These are phyloP conservation scores for Spilogale gracilis DNA, from an alignment of 2,113 vertebrate species.

Conservation along the genomic window DNA sequence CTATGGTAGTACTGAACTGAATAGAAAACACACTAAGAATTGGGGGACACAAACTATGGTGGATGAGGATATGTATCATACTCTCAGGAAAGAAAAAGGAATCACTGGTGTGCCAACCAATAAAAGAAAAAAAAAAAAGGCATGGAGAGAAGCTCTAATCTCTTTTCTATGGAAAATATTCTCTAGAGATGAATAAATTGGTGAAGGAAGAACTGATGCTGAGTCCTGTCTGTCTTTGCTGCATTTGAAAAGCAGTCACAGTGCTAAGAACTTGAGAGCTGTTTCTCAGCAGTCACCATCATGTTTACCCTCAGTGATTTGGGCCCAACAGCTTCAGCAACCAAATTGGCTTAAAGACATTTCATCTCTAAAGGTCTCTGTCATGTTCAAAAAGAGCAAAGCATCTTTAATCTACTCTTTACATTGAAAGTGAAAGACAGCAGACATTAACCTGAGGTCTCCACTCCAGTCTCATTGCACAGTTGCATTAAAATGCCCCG, in stretches of 20 bases:
- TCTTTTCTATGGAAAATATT: not conserved
- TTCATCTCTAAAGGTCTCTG: constrained; percentile 80
- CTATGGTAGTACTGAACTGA: constrained; percentile 57
- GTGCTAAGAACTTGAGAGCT: constrained; percentile 60
- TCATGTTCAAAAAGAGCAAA: constrained; percentile 79
- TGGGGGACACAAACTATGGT: not conserved
- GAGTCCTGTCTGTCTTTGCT: constrained; percentile 11
- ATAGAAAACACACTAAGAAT: constrained; percentile 74
- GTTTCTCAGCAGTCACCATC: not conserved
- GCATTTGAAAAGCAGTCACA: not conserved
- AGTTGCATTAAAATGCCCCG: constrained; percentile 26
- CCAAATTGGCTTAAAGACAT: constrained; percentile 76
- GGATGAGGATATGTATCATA: not conserved
- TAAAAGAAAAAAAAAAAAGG: not conserved
- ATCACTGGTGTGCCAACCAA: not conserved
- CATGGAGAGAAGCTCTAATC: not conserved
- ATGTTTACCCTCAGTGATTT: constrained; percentile 76
- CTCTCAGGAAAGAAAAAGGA: not conserved
- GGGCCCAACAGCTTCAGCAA: constrained; percentile 60
- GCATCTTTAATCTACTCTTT: constrained; percentile 78
- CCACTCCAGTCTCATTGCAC: not conserved
- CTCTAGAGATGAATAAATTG: not conserved
- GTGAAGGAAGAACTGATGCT: not conserved
- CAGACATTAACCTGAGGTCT: constrained; percentile 71
- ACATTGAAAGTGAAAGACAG: constrained; percentile 73